phyloP scores from a whole-genome alignment of 2,797 vertebrate genomes.

The Chaetodon trifasciatus region DNA sequence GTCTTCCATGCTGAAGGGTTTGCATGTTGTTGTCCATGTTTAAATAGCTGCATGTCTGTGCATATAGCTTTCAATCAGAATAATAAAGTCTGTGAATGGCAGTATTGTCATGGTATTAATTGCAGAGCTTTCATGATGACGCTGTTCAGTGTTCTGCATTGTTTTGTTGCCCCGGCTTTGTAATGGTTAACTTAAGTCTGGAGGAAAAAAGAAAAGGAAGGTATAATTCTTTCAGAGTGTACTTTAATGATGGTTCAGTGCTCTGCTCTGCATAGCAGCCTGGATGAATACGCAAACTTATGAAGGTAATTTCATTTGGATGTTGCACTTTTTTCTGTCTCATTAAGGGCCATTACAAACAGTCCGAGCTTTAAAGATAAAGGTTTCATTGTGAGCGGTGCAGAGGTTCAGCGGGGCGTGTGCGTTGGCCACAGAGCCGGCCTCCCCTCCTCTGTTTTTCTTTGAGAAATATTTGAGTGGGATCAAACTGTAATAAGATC shows the following conservation, averaged over 20 bases:
- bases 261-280: slow-evolving; percentile 29
- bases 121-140: neutral
- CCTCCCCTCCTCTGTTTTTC: slow-evolving; percentile 87
- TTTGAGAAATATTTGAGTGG: slow-evolving; percentile 91
- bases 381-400: slow-evolving; percentile 85
- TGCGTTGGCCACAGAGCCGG: slow-evolving; percentile 77
- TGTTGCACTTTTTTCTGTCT: slow-evolving; percentile 80
- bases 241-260: slow-evolving; percentile 29
- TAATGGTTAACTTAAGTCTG: slow-evolving; percentile 45
- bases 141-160: slow-evolving; percentile 4
- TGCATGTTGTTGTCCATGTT: neutral
- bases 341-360: slow-evolving; percentile 80
- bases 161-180: slow-evolving; percentile 32
- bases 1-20: slow-evolving; percentile 11
- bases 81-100: slow-evolving; percentile 30
- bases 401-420: slow-evolving; percentile 81
- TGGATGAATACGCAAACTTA: slow-evolving; percentile 72
- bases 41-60: slow-evolving; percentile 1
- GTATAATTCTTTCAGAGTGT: slow-evolving; percentile 16
- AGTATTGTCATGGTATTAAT: slow-evolving; percentile 30
- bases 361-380: slow-evolving; percentile 79
- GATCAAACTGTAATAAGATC: slow-evolving; percentile 91
- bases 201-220: neutral
- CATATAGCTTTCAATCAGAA: slow-evolving; percentile 30
- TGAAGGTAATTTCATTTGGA: slow-evolving; percentile 76